Evolutionary conservation across 2,888 invertebrate genomes (phyloP), one percentile per base, ranked within the genome.

Genomic region (Dolichomitus sp.): DNA sequence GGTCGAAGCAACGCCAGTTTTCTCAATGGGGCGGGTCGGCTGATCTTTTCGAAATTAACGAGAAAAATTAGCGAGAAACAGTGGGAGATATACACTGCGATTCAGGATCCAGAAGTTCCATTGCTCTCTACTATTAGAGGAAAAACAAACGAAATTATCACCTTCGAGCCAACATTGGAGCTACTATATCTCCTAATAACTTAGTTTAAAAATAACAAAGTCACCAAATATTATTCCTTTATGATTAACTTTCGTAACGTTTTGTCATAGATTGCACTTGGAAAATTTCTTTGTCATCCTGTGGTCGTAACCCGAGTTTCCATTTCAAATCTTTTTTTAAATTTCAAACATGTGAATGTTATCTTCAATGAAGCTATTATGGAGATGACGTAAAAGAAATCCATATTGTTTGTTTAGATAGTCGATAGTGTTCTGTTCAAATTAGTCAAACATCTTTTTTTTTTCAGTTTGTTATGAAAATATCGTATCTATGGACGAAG

Each of bases 31-130:
- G 63, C 59, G 68, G 72, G 61, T 61, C 40, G 61, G 68, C 54
- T 76, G 76, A 83, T 83, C 83, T 83, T 70, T 45, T 52, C 57
- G 54, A 75, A 81, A 85, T 75, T 83, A 81, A 79, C 66, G 81
- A 68, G 65, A 83, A 81, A 85, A 86, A 85, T 85, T 76, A 79
- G 63, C 61, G 14, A 70, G 57, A 19, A 82, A 27, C 52, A 17
- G 14, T 45, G 37, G 23, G 11, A 54, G 30, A 14, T 61, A 23
- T 69, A 75, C 50, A 66, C 30, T 11, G 23, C 6, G 23, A 19
- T n/a, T 72, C 6, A 45, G 45, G 27, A 23, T 6, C 42, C 5
- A 23, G 45, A 19, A 23, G n/a, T 23, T 27, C 27, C 6, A 17
- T 45, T 27, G n/a, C 65, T 65, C 2, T 42, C 14, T 12, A 23